Evolutionary conservation across 2,888 invertebrate genomes (phyloP), one percentile per base, ranked within the genome.

Genomic region (Caenorhabditis afra): DNA sequence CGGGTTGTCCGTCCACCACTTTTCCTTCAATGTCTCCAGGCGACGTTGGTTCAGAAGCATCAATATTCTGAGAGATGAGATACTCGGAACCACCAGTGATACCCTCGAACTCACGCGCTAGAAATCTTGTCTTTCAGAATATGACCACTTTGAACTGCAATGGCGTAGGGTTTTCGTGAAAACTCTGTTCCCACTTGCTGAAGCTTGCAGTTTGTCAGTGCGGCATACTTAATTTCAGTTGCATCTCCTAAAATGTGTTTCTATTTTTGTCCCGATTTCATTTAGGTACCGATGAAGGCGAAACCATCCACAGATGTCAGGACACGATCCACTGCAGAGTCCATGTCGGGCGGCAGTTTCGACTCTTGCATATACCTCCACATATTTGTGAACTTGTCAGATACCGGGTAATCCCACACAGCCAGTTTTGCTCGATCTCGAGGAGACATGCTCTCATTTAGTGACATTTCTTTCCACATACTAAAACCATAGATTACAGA

Each of bases 361-460:
- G 96, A 95, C 85, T 94, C 94, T 87, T 86, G 83, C 85, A 86
- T 86, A 58, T 84, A 86, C 90, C 96, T 95, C 95, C 97, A 97
- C 94, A 99, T 96, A 91, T 97, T 98, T 47, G 96, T 97, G 91
- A 96, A 98, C 90, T 96, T 97, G 91, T 98, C 97, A 88, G 96
- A 96, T 0, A 98, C 96, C 0, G 98, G 98, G 91, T 98, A 98
- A 91, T 98, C 97, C 97, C 97, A 98, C 0, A 98, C 98, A 0
- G 98, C 97, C 16, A 97, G 91, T 91, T 96, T 95, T 0, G 97
- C 95, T 37, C 97, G 92, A 90, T 97, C 96, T 4, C 95, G 93
- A 73, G 96, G 95, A 22, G 94, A 94, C 61, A 97, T 91, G 65
- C 95, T 96, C 91, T 97, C 97, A 91, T 97, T 96, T 22, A 98